Conservation (phyloP, 2,797 vertebrate genomes). For the Jordanella pulchra region DNA sequence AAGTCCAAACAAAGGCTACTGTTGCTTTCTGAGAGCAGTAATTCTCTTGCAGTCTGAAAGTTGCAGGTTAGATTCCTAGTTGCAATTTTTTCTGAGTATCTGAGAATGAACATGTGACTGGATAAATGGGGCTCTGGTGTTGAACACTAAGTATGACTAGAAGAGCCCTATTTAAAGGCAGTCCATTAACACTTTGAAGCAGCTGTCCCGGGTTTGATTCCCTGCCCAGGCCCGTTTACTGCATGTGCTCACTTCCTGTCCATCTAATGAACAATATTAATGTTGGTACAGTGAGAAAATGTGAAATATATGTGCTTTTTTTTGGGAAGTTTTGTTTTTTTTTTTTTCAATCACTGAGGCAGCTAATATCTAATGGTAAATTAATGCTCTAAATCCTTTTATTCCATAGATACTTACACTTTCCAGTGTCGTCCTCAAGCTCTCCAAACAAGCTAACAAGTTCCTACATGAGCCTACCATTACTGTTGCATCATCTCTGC, state of each 20-base stretch:
- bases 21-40: too few species aligned
- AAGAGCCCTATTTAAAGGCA: background rate
- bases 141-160: background rate
- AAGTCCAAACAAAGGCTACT: too few species aligned
- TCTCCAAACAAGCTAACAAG: constrained; percentile 2
- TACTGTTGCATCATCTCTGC: constrained; percentile 18
- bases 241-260: background rate
- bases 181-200: constrained; percentile 1
- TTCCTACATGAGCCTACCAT: background rate
- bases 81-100: too few species aligned
- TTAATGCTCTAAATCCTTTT: background rate
- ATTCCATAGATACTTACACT: background rate
- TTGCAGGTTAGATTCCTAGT: too few species aligned
- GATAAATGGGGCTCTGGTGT: too few species aligned
- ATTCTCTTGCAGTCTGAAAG: too few species aligned
- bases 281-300: too few species aligned
- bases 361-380: too few species aligned
- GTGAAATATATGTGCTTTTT: too few species aligned
- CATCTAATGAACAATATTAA: background rate
- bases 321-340: too few species aligned
- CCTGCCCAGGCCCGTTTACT: background rate
- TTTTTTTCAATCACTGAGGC: too few species aligned
- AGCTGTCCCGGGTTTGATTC: background rate
- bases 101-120: too few species aligned
- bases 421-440: background rate